Conservation (phyloP, 2,113 vertebrate genomes). For the Sciurus niger region DNA sequence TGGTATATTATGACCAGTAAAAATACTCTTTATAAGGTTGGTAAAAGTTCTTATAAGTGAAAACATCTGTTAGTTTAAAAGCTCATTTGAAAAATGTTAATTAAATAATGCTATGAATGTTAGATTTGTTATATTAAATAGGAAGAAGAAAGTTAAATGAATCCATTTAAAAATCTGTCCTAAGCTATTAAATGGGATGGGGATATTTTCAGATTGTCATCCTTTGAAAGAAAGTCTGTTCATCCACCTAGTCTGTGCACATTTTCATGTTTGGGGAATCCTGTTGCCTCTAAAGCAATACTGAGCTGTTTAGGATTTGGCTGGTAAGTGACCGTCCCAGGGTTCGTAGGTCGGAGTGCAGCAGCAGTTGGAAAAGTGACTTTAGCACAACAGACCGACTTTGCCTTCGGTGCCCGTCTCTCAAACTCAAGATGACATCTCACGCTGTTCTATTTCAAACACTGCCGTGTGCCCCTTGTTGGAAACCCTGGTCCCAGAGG, state of each 20-base stretch:
- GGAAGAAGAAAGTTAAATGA: not conserved
- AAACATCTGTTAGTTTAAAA: not conserved
- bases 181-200: not conserved
- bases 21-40: not conserved
- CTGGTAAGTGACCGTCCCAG: not conserved
- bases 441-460: rapidly evolving
- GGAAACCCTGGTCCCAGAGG: not conserved
- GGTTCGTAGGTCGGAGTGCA: not conserved
- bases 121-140: not conserved
- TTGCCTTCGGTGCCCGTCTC: not conserved
- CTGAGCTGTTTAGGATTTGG: not conserved
- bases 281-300: not conserved
- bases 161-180: not conserved
- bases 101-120: not conserved
- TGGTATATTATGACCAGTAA: not conserved
- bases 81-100: not conserved
- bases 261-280: not conserved
- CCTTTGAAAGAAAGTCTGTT: not conserved
- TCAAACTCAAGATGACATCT: not conserved
- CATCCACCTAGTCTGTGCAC: rapidly evolving
- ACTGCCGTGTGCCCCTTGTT: rapidly evolving
- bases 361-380: not conserved
- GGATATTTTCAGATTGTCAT: not conserved
- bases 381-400: not conserved
- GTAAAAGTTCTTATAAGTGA: not conserved